Evolutionary conservation across 64 coral and sea anemone species (phyloP).

Genomic region (Montipora capricornis): DNA sequence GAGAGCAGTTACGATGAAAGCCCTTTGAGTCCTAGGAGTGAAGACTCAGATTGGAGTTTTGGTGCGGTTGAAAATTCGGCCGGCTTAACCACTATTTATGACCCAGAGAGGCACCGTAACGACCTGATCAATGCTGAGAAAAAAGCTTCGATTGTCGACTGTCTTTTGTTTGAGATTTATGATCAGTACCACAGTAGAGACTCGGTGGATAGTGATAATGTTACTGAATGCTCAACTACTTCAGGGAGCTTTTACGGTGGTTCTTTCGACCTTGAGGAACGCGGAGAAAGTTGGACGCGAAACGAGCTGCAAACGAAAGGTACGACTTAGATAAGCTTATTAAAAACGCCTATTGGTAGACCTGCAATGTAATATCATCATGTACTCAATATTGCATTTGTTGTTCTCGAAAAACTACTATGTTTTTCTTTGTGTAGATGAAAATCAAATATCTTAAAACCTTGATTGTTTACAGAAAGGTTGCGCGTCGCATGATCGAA

Average conservation of each 20-base stretch:
- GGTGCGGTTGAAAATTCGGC: conserved; percentile 75
- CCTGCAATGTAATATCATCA: not conserved
- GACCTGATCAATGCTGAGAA: conserved; percentile 58
- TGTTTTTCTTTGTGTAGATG: not conserved
- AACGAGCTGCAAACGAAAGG: conserved; percentile 91
- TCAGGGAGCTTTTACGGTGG: conserved; percentile 94
- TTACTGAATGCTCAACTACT: conserved; percentile 98
- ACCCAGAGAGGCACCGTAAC: conserved; percentile 14
- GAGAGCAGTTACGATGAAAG: conserved; percentile 84
- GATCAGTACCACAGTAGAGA: conserved; percentile 96
- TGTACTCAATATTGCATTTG: not conserved
- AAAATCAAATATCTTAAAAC: not conserved
- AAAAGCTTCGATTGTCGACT: conserved; percentile 96
- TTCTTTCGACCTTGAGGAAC: conserved; percentile 99
- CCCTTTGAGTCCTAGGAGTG: conserved; percentile 90
- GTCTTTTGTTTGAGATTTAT: conserved; percentile 97
- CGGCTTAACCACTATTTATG: conserved; percentile 29
- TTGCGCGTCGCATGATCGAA: not conserved
- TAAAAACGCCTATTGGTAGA: too few species aligned
- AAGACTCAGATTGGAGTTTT: conserved; percentile 96
- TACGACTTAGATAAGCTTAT: not conserved
- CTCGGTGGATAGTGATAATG: conserved; percentile 98
- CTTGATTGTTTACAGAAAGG: not conserved
- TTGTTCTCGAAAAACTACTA: not conserved
- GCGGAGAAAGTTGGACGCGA: conserved; percentile 92